A percentile compares a stretch with the other conserved stretches of the same genome.
Conservation (phyloP, 1,140 invertebrate genomes). For the Aradophagus sp. region DNA sequence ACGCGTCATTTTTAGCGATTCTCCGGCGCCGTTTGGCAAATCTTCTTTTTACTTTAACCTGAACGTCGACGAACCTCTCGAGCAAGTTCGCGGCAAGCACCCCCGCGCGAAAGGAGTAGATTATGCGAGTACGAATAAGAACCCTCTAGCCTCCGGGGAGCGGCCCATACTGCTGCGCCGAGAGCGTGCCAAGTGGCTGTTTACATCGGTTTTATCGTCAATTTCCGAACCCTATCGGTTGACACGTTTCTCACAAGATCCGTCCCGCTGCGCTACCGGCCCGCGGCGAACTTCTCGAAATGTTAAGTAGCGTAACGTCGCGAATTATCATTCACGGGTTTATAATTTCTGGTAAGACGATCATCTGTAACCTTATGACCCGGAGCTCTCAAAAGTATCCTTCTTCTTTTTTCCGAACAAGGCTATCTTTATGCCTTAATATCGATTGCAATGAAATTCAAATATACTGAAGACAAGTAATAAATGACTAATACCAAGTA, state of each 20-base stretch:
- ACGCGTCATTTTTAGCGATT: neutral
- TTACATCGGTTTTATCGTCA: conserved; percentile 74
- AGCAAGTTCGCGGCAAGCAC: conserved; percentile 16
- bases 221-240: conserved; percentile 69
- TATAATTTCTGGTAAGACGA: conserved; percentile 32
- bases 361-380: no score
- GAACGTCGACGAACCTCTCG: conserved; percentile 24
- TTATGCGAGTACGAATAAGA: conserved; percentile 57
- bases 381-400: no score
- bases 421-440: no score
- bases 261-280: conserved; percentile 35
- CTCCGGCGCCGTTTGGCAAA: neutral
- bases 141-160: conserved; percentile 54
- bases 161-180: conserved; percentile 40
- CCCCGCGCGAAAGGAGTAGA: conserved; percentile 43
- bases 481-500: no score
- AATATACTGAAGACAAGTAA: no score
- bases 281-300: conserved; percentile 50
- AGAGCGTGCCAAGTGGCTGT: conserved; percentile 67
- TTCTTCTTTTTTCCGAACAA: no score
- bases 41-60: conserved; percentile 10
- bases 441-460: no score
- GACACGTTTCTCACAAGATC: conserved; percentile 50
- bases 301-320: conserved; percentile 36
- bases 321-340: conserved; percentile 44